phyloP scores from a whole-genome alignment of 2,797 vertebrate genomes.

The Choloepus didactylus region DNA sequence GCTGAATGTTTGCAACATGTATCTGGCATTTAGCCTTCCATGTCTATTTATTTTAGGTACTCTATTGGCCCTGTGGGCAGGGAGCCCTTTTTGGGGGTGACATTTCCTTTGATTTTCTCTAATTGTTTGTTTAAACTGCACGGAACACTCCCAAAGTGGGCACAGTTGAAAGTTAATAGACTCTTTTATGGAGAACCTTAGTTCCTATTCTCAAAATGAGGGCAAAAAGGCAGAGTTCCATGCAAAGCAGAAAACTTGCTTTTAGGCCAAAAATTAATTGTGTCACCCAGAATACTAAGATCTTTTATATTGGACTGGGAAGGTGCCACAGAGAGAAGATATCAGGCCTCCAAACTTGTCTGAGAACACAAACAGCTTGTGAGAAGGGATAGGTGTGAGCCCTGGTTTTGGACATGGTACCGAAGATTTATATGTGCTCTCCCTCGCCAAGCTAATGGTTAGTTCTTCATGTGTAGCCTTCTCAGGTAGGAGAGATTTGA shows the following conservation, averaged over 20 bases:
- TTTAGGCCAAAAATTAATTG: not conserved
- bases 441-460: not conserved
- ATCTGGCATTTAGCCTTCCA: not conserved
- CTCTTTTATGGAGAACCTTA: conserved; percentile 62
- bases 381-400: not conserved
- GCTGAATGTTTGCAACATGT: not conserved
- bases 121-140: conserved; percentile 49
- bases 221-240: not conserved
- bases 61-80: not conserved
- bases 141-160: conserved; percentile 11
- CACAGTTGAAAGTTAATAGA: conserved; percentile 11
- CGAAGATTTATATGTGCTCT: not conserved
- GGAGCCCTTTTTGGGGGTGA: not conserved
- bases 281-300: not conserved
- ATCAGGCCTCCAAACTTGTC: not conserved
- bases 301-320: not conserved
- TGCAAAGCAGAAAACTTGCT: conserved; percentile 44
- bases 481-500: not conserved
- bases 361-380: not conserved
- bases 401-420: not conserved
- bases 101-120: conserved; percentile 36
- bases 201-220: not conserved
- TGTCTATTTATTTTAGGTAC: conserved; percentile 47
- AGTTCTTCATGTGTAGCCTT: not conserved
- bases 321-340: not conserved